Conservation (phyloP, 2,797 vertebrate species). For the Saxicola maurus region DNA sequence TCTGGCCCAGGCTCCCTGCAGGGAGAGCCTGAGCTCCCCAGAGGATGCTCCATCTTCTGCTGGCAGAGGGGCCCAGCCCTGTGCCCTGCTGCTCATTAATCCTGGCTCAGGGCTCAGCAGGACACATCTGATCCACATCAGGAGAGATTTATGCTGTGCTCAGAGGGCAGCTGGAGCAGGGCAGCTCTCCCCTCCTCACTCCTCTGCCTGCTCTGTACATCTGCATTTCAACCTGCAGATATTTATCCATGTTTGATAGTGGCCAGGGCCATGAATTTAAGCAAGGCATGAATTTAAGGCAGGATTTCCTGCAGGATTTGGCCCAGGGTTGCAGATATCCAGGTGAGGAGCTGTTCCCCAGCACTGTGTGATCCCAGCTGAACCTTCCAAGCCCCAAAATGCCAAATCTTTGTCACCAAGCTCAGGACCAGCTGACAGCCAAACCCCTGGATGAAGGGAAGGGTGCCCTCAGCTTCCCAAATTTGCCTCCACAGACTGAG, state of each 20-base stretch:
- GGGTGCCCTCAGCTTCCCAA: background rate
- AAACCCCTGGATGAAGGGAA: background rate
- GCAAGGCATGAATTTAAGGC: background rate
- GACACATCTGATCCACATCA: constrained; percentile 48
- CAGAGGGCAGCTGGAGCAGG: constrained; percentile 12
- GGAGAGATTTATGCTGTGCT: constrained; percentile 40
- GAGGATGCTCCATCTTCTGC: constrained; percentile 44
- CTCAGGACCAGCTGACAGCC: background rate
- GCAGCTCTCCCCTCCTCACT: background rate
- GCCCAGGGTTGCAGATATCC: background rate
- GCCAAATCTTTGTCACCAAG: background rate
- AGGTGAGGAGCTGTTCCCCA: background rate
- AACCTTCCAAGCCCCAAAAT: background rate
- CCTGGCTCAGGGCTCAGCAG: constrained; percentile 40
- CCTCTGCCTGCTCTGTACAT: background rate
- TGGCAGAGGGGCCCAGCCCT: background rate
- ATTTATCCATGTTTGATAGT: background rate
- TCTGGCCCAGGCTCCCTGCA: background rate
- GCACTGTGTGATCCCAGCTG: background rate
- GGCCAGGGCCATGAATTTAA: background rate
- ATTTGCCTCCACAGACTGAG: background rate
- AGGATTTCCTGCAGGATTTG: background rate
- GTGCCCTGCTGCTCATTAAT: constrained; percentile 22
- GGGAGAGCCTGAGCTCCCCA: background rate
- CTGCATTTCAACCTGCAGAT: background rate